These are phyloP conservation scores for Pristionchus entomophagus DNA, from an alignment of 2,888 invertebrate genomes.

Conservation along the genomic window DNA sequence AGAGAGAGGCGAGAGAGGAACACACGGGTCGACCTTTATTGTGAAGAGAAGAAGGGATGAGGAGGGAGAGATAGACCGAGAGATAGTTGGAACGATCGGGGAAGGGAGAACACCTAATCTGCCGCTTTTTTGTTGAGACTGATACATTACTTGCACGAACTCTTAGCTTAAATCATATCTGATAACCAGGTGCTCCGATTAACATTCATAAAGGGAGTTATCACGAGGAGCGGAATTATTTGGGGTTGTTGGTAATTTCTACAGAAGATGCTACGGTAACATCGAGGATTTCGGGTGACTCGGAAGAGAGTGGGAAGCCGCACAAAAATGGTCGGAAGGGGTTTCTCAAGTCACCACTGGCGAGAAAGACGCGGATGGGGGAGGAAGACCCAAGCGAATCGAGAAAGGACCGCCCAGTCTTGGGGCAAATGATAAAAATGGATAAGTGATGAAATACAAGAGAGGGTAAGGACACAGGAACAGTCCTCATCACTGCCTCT, in stretches of 20 bases:
- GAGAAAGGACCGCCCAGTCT: not conserved
- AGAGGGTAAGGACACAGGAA: not conserved
- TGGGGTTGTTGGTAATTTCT: too few species aligned
- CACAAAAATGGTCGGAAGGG: not conserved
- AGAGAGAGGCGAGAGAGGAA: not conserved
- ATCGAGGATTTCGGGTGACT: not conserved
- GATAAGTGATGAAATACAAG: not conserved
- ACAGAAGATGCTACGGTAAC: not conserved
- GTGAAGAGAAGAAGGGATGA: constrained; percentile 21
- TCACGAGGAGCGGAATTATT: too few species aligned
- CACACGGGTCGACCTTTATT: constrained; percentile 38
- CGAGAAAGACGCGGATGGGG: too few species aligned
- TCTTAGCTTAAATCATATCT: too few species aligned
- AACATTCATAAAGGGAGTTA: too few species aligned
- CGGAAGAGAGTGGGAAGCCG: constrained; percentile 1
- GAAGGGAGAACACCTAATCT: constrained; percentile 11
- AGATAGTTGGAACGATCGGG: not conserved
- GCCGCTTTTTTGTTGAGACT: not conserved
- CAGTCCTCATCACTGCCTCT: constrained; percentile 27
- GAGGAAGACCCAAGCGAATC: constrained; percentile 13
- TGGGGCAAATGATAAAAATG: not conserved
- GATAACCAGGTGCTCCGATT: too few species aligned
- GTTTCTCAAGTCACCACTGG: too few species aligned
- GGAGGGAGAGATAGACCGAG: constrained; percentile 33
- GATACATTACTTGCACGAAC: too few species aligned